Base-by-base conservation (phyloP, 2,797 vertebrate species). In the Oreochromis grahami region DNA sequence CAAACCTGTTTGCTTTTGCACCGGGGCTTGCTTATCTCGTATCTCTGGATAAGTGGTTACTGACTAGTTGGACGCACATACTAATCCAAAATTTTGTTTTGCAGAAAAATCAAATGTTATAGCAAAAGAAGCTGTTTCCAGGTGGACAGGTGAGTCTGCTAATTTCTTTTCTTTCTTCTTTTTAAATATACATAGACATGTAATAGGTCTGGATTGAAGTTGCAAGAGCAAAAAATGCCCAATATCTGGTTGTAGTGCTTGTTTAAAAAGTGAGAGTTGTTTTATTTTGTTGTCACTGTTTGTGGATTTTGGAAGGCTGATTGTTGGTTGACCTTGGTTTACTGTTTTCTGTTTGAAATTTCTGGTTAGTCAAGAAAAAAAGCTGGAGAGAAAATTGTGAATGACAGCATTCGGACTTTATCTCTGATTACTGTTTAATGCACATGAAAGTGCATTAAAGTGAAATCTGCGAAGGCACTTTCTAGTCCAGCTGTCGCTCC, bases 71-170 rank as follows among this genome's bases (percentile, higher is more conserved):
- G 45, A 83, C 4, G 6, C 41, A 70, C 13, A 41, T 76, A 12
- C 7, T 90, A 12, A 90, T 76, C 3, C 5, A 26, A 8, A 7
- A 17, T 80, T 85, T 43, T 92, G n/a, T 94, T 86, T 95, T 94
- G 29, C 94, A 99, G 99, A 96, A 84, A 97, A 98, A 91, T 95
- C 96, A 87, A 99, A 98, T 90, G 94, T 95, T 86, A 91, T 97
- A n/a, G 97, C 98, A 63, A 99, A 98, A 94, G 98, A 98, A 56
- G 98, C 98, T 5, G 98, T 97, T 80, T 98, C 98, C 70, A 97
- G 98, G 87, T 99, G 98, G 99, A 99, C 98, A 81, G 98, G 98
- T 99, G 84, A 85, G 97, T 96, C n/a, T 63, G 58, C 19, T 63
- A 63, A 63, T 36, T 63, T 63, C 2, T 63, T 63, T 36, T 5